A percentile compares a stretch with the other conserved stretches of the same genome.
phyloP scores from a whole-genome alignment of 2,113 vertebrate genomes.

The Sinocyclocheilus anshuiensis region DNA sequence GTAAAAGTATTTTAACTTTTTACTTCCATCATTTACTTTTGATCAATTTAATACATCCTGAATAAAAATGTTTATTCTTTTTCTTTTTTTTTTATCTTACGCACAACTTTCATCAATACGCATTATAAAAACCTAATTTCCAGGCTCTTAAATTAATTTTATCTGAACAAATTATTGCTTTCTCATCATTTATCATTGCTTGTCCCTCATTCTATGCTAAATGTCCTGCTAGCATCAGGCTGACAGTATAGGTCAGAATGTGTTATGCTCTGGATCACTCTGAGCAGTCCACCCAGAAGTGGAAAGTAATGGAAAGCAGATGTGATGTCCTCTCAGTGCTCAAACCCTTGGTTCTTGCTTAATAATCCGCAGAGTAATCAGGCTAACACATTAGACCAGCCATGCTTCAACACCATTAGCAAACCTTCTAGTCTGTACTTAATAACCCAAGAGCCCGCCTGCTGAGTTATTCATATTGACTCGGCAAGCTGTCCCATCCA shows the following conservation, averaged over 20 bases:
- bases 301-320: constrained; percentile 51
- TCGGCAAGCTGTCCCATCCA: constrained; percentile 19
- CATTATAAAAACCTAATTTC: background rate
- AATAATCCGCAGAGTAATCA: constrained; percentile 12
- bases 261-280: constrained; percentile 11
- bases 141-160: background rate
- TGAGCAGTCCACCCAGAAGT: constrained; percentile 12
- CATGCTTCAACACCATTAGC: constrained; percentile 12
- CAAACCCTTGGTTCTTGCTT: background rate
- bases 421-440: constrained; percentile 1
- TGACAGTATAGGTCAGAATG: background rate
- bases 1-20: no score
- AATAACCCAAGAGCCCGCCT: constrained; percentile 14
- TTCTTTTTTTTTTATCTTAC: no score
- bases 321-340: constrained; percentile 9
- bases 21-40: no score
- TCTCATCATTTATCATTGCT: background rate
- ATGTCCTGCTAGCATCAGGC: constrained; percentile 15
- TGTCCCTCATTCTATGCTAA: background rate
- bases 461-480: constrained; percentile 23
- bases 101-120: background rate
- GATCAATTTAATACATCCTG: no score
- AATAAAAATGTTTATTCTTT: no score
- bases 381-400: constrained; percentile 17
- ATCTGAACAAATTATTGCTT: background rate